Base-by-base conservation (phyloP, 2,888 invertebrate genomes). In the Hypselothyrea guttata region DNA sequence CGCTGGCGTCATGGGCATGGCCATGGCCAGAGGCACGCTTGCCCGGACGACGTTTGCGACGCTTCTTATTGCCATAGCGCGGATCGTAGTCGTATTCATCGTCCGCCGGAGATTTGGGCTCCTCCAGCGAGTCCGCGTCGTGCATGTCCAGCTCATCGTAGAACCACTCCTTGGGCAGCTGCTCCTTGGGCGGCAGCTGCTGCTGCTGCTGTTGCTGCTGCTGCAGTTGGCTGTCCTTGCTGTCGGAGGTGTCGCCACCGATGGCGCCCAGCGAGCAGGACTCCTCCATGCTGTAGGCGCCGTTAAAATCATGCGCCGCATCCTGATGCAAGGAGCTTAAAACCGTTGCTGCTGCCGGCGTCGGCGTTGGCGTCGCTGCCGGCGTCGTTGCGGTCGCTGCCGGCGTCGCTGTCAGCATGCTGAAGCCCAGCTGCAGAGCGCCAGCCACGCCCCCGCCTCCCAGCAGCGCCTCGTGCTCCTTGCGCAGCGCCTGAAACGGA, bases 41-140 rank as follows among this genome's bases (percentile, higher is more conserved):
- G 11, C 88, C 88, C 1, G 86, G 84, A n/a, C 89, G 85, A 38
- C 88, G 88, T 77, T 89, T 90, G 82, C 89, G 88, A 65, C 90
- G 85, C 59, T 90, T 90, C 42, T 90, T 90, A 53, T 86, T 90
- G 7, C 90, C 90, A 61, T 90, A 90, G 9, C 90, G 88, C 53
- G 90, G 90, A 87, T 96, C 96, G 89, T 97, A 98, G 88, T 98
- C 98, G 86, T 96, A 95, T 89, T 98, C 98, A 9, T 97, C 97
- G 86, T 97, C 97, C 18, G 95, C 94, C 83, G 97, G 97, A 33
- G 95, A 94, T 86, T 97, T 97, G 0, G 95, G 96, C 85, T 97
- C 97, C 85, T 97, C 97, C 63, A 96, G 95, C 0, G 95, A 95
- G 81, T 97, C 97, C 91, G 96, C 96, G 88, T 98, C 97, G 58